phyloP scores from a whole-genome alignment of 2,797 vertebrate species.

The Falco novaeseelandiae region DNA sequence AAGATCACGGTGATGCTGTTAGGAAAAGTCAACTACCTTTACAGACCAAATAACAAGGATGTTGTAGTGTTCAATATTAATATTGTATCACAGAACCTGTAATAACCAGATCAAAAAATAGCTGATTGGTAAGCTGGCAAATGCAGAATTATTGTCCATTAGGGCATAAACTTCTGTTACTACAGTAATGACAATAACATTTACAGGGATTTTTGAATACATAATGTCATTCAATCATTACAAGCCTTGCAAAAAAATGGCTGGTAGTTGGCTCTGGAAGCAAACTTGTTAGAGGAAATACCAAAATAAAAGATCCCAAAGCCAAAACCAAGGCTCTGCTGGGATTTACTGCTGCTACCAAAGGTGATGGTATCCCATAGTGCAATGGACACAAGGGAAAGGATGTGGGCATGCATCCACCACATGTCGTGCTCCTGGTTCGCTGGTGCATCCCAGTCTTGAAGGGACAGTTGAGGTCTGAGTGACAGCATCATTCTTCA shows the following conservation, averaged over 20 bases:
- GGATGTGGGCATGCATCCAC: neutral
- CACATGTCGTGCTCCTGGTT: fast-evolving
- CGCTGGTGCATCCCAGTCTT: neutral
- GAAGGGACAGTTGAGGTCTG: neutral
- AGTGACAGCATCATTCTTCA: neutral
- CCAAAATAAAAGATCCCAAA: neutral
- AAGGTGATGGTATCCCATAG: neutral
- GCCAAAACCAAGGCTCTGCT: neutral
- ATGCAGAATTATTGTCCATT: neutral
- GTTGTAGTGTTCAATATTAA: neutral
- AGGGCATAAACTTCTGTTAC: neutral
- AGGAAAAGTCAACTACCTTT: neutral
- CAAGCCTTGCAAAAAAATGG: neutral
- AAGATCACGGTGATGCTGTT: neutral
- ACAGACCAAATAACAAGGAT: neutral
- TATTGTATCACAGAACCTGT: neutral
- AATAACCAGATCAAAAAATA: neutral
- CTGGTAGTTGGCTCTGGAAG: neutral
- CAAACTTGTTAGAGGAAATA: neutral
- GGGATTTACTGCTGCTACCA: neutral
- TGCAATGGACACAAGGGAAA: neutral
- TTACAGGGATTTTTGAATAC: neutral
- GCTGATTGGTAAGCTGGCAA: neutral
- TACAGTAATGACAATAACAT: neutral
- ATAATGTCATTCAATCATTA: neutral